Evolutionary conservation across 1,140 invertebrate genomes (phyloP).

Genomic region (Aradophagus sp.): DNA sequence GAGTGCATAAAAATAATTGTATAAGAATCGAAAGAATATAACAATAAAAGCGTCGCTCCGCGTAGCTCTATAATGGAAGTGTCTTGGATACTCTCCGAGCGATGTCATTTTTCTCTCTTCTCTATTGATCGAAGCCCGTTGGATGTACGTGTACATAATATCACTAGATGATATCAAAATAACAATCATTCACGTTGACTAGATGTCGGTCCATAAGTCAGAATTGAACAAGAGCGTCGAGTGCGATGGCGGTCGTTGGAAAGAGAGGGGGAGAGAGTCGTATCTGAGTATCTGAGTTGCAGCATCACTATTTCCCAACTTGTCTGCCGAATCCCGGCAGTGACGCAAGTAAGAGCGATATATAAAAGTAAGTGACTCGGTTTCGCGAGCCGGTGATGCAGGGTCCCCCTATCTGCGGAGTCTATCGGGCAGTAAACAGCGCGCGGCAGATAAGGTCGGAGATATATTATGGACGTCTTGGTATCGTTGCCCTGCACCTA

Average conservation of each 20-base stretch:
- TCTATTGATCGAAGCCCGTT: too few species aligned
- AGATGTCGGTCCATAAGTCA: constrained; percentile 36
- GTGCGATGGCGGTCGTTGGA: constrained; percentile 12
- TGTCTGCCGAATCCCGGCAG: constrained; percentile 60
- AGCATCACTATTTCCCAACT: constrained; percentile 62
- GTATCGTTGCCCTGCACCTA: constrained; percentile 54
- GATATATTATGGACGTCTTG: constrained; percentile 73
- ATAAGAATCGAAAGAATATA: too few species aligned
- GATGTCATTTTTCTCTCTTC: too few species aligned
- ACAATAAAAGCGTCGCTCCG: too few species aligned
- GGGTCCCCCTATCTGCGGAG: constrained; percentile 71
- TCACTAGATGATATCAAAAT: too few species aligned
- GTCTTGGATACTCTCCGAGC: too few species aligned
- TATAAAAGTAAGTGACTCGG: constrained; percentile 70
- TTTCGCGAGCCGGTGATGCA: constrained; percentile 64
- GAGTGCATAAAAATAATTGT: too few species aligned
- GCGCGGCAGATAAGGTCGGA: constrained; percentile 73
- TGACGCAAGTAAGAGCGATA: constrained; percentile 64
- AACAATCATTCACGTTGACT: constrained; percentile 31
- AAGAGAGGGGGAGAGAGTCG: constrained; percentile 31
- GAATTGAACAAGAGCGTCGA: constrained; percentile 27
- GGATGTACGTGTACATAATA: too few species aligned
- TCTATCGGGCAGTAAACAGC: constrained; percentile 75
- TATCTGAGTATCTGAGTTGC: constrained; percentile 51
- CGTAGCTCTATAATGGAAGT: too few species aligned